phyloP scores from a whole-genome alignment of 1,140 invertebrate species.

The Sarcophaga bullata region DNA sequence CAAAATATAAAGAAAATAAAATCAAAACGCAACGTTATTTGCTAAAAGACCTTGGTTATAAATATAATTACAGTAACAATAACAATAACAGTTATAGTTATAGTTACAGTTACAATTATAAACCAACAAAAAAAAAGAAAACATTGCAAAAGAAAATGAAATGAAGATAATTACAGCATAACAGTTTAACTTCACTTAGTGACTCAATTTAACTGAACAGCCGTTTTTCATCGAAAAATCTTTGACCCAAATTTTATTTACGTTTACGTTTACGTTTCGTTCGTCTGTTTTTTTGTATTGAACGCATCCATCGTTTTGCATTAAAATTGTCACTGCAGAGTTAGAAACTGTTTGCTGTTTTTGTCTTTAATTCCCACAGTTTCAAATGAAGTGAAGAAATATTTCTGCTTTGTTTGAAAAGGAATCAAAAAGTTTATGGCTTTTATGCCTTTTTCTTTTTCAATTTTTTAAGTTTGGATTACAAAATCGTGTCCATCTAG shows the following conservation, averaged over 20 bases:
- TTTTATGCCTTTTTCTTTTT: background rate
- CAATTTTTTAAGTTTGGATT: background rate
- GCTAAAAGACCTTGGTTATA: slow-evolving; percentile 5
- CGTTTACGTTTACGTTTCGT: background rate
- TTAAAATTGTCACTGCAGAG: background rate
- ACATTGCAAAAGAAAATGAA: background rate
- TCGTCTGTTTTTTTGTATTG: background rate
- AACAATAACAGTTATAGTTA: background rate
- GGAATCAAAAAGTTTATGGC: background rate
- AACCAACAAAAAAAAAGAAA: too few relatives aligned
- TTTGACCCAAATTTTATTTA: slow-evolving; percentile 36
- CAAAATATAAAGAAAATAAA: background rate
- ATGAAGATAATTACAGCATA: slow-evolving; percentile 22
- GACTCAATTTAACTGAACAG: slow-evolving; percentile 21
- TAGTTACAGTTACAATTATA: too few relatives aligned
- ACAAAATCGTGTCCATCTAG: slow-evolving; percentile 29
- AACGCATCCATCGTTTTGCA: background rate
- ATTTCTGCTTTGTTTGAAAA: background rate
- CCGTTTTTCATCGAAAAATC: background rate
- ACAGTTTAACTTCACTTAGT: slow-evolving; percentile 36
- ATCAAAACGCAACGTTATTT: background rate
- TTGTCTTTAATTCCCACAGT: slow-evolving; percentile 20
- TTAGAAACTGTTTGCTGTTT: background rate
- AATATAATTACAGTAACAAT: background rate
- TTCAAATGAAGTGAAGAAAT: background rate